phyloP scores from a whole-genome alignment of 1,140 invertebrate species.

The Formica selysi region DNA sequence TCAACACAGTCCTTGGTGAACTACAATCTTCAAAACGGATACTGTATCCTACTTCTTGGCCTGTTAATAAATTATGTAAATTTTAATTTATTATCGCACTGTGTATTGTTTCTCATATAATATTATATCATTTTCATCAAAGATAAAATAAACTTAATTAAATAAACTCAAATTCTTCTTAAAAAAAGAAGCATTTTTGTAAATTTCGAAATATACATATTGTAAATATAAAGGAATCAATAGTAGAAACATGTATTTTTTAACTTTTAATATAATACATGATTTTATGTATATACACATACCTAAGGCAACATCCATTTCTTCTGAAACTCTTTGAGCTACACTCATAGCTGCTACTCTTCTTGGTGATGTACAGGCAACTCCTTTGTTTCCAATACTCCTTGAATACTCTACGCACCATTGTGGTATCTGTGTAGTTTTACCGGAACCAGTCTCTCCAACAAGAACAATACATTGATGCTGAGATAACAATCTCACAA shows the following conservation, averaged over 20 bases:
- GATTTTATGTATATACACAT: slow-evolving; percentile 21
- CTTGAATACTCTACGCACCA: slow-evolving; percentile 97
- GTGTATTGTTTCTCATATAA: not conserved
- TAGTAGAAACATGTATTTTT: not conserved
- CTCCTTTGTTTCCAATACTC: slow-evolving; percentile 91
- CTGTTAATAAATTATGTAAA: slow-evolving; percentile 77
- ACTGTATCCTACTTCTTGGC: slow-evolving; percentile 99
- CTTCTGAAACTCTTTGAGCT: slow-evolving; percentile 98
- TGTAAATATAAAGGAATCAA: not conserved
- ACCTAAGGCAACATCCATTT: slow-evolving; percentile 98
- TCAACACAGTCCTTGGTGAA: slow-evolving; percentile 95
- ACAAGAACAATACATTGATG: slow-evolving; percentile 98
- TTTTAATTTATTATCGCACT: not conserved
- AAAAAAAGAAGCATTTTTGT: not conserved
- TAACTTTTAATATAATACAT: not conserved
- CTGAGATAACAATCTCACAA: slow-evolving; percentile 95
- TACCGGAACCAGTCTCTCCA: slow-evolving; percentile 98
- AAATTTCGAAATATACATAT: not conserved
- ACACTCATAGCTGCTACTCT: slow-evolving; percentile 99
- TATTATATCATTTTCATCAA: not conserved
- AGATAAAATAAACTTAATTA: slow-evolving; percentile 4
- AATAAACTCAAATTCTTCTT: too few relatives aligned
- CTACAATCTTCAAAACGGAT: slow-evolving; percentile 99
- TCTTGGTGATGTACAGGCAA: slow-evolving; percentile 99
- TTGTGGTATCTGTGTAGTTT: slow-evolving; percentile 98